A percentile compares a stretch with the other conserved stretches of the same genome.
These are phyloP conservation scores for Scrobipalpa atriplicella DNA, from an alignment of 2,888 invertebrate genomes.

Conservation along the genomic window DNA sequence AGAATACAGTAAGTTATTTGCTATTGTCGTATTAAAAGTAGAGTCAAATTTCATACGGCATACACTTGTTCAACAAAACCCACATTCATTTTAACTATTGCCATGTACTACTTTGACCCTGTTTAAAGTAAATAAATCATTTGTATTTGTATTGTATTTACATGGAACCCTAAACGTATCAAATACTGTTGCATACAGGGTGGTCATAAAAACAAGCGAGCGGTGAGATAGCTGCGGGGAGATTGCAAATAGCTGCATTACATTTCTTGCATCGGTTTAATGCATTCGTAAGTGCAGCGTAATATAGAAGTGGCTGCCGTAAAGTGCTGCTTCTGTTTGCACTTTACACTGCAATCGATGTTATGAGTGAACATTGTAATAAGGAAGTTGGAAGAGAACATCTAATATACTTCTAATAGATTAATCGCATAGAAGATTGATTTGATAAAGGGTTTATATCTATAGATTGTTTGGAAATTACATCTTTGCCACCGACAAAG, in stretches of 20 bases:
- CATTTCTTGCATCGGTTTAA: slow-evolving; percentile 26
- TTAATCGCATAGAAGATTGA: too few relatives aligned
- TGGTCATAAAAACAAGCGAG: slow-evolving; percentile 21
- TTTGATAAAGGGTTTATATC: too few relatives aligned
- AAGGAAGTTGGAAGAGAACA: slow-evolving; percentile 2
- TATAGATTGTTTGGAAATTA: too few relatives aligned
- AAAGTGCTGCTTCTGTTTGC: neutral
- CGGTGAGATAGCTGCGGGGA: slow-evolving; percentile 20
- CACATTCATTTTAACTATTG: too few relatives aligned
- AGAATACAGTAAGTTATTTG: too few relatives aligned
- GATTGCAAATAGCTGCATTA: slow-evolving; percentile 25
- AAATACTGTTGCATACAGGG: slow-evolving; percentile 21
- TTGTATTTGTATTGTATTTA: too few relatives aligned
- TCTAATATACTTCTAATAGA: neutral
- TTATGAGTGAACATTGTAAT: slow-evolving; percentile 17
- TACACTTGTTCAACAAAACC: too few relatives aligned
- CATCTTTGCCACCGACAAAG: too few relatives aligned
- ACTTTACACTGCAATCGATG: neutral
- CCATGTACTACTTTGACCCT: too few relatives aligned
- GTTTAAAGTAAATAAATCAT: neutral
- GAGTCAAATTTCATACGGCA: neutral
- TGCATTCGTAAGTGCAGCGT: slow-evolving; percentile 27
- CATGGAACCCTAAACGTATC: slow-evolving; percentile 11
- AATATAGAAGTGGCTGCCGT: slow-evolving; percentile 22
- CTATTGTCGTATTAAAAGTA: too few relatives aligned